These are phyloP conservation scores for Hetaerina titia DNA, from an alignment of 2,888 invertebrate species.

Conservation along the genomic window DNA sequence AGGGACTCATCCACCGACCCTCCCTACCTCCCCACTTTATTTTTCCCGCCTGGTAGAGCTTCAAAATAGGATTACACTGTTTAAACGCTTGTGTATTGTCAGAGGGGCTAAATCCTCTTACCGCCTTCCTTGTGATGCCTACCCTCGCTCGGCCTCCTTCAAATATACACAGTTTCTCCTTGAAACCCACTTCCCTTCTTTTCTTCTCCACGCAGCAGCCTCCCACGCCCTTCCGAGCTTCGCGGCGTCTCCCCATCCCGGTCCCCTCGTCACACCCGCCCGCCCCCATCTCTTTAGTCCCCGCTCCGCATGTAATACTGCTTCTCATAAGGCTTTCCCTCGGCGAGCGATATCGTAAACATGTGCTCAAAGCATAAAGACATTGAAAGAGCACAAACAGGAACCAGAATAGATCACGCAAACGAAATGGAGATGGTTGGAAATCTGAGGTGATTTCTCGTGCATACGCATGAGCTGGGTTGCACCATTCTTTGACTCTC, in stretches of 20 bases:
- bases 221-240: background rate
- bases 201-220: background rate
- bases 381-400: no score
- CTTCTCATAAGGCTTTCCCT: no score
- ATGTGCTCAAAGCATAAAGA: no score
- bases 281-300: no score
- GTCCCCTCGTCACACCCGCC: background rate
- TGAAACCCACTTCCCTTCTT: background rate
- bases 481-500: no score
- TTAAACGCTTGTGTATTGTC: slow-evolving; percentile 72
- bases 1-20: slow-evolving; percentile 20
- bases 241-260: background rate
- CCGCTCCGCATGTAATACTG: no score
- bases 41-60: slow-evolving; percentile 59
- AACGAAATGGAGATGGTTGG: no score
- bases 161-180: background rate
- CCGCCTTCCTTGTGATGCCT: background rate
- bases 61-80: slow-evolving; percentile 71
- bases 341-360: no score
- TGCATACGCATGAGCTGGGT: no score
- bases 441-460: no score
- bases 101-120: slow-evolving; percentile 67
- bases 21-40: slow-evolving; percentile 2
- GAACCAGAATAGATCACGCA: no score
- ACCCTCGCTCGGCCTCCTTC: background rate